These are phyloP conservation scores for Tricholauxania praeusta DNA, from an alignment of 2,888 invertebrate species.

Conservation along the genomic window DNA sequence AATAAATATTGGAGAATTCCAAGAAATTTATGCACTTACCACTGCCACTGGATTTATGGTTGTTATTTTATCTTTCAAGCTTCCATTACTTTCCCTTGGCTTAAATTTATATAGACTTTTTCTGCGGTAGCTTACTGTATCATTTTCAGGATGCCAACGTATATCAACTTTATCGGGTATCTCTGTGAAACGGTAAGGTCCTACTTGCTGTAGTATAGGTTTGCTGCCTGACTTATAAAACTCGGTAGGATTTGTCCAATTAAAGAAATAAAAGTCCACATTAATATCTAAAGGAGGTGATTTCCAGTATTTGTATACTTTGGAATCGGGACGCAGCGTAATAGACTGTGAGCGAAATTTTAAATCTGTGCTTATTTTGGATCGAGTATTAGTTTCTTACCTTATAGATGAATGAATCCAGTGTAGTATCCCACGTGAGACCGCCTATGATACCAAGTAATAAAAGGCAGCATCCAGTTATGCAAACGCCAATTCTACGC, in stretches of 20 bases:
- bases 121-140: constrained; percentile 79
- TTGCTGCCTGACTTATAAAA: constrained; percentile 70
- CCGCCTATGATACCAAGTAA: constrained; percentile 13
- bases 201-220: constrained; percentile 71
- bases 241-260: constrained; percentile 82
- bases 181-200: constrained; percentile 77
- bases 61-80: constrained; percentile 50
- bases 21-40: constrained; percentile 45
- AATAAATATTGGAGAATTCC: not conserved
- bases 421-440: constrained; percentile 11
- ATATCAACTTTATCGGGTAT: constrained; percentile 77
- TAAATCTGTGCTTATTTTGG: not conserved
- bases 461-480: constrained; percentile 5
- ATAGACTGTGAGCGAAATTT: constrained; percentile 58
- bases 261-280: constrained; percentile 78
- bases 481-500: constrained; percentile 3
- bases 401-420: constrained; percentile 11
- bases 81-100: constrained; percentile 48
- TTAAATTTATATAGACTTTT: constrained; percentile 76
- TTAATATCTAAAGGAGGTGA: constrained; percentile 73
- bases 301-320: constrained; percentile 71
- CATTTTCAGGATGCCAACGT: constrained; percentile 77
- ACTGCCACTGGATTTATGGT: constrained; percentile 54
- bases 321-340: constrained; percentile 72
- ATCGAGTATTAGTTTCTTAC: not conserved